Evolutionary conservation across 2,888 invertebrate species (phyloP), one percentile per base, ranked within the genome.

Genomic region (Mantis religiosa): DNA sequence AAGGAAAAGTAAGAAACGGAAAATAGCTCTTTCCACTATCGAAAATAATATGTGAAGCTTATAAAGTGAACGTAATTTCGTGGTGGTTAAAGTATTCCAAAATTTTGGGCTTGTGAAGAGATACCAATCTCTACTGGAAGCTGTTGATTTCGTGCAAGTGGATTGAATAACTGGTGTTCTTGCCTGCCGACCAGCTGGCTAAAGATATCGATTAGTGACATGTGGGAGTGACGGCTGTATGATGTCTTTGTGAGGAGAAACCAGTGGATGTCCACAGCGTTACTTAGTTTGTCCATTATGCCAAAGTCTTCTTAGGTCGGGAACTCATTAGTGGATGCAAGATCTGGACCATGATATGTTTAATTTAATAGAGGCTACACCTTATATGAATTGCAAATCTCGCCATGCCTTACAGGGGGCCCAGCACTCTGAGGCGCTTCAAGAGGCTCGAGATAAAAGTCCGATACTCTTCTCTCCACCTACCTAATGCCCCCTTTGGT

Each of bases 301-400:
- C 82, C 82, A 87, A 87, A 34, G 82, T 82, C 54, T 28, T 87
- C 84, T 81, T 28, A 71, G 81, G 8, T 25, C 14, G 54, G 71
- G 47, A n/a, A n/a, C 88, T 88, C 88, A 71, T 88, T 88, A 81
- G 41, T 30, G 83, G 84, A 84, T 71, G 41, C 88, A 8, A 71
- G 84, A 88, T 88, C 81, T 85, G 88, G 84, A 25, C 27, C n/a
- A 27, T 12, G 88, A 88, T 88, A 88, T 84, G 84, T 88, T 88
- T 88, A 85, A 88, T 88, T 88, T 88, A 88, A 88, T 88, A 84
- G 88, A 88, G 88, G 28, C 81, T 84, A 88, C 81, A 84, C 84
- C 84, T 82, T 28, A 85, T 88, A 88, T 88, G 88, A 88, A 88
- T 88, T 88, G 88, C 88, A 88, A 84, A 88, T 88, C 81, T 84